A percentile compares a stretch with the other conserved stretches of the same genome.
Conservation (phyloP, 2,113 vertebrate species). For the Notiomystis cincta region DNA sequence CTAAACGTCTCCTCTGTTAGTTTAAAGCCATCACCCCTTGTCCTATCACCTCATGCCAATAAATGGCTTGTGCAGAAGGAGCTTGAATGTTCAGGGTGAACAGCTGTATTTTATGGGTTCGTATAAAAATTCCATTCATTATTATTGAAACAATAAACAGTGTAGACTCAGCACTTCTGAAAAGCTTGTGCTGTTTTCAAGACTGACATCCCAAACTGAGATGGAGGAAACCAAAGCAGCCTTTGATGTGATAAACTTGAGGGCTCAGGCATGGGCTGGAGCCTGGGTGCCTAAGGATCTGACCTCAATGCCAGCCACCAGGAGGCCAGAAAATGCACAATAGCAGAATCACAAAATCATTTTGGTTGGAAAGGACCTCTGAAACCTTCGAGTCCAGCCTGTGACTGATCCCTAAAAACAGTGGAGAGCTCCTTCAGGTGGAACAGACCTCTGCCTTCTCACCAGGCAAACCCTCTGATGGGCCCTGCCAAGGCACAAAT, state of each 20-base stretch:
- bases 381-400: background rate
- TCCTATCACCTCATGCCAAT: background rate
- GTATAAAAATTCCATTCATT: background rate
- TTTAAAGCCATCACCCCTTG: background rate
- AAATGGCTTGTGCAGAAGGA: background rate
- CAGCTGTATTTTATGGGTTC: background rate
- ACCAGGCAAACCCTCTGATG: background rate
- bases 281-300: background rate
- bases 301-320: accelerated
- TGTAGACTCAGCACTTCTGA: background rate
- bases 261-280: background rate
- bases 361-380: background rate
- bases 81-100: background rate
- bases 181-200: background rate
- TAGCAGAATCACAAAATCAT: background rate
- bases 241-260: background rate
- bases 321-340: background rate
- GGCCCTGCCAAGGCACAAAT: background rate
- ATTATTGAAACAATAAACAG: background rate
- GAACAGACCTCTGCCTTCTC: background rate
- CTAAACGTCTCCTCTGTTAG: background rate
- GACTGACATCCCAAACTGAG: background rate
- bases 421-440: background rate
- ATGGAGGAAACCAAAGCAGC: background rate
- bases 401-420: accelerated